A percentile compares a stretch with the other conserved stretches of the same genome.
phyloP scores from a whole-genome alignment of 2,797 vertebrate species.

The Melanotaenia nigrans region DNA sequence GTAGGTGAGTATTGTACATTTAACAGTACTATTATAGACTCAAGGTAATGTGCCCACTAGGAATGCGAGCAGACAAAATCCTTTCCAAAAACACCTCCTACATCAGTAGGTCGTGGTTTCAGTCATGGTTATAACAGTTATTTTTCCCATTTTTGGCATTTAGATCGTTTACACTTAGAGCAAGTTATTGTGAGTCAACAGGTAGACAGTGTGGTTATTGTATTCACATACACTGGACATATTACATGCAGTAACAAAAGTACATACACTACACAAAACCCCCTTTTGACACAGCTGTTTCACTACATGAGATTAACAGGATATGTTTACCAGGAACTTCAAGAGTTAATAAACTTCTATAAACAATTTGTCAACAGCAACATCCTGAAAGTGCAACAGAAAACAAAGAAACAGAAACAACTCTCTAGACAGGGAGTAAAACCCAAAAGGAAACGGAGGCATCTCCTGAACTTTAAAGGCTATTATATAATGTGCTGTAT shows the following conservation, averaged over 20 bases:
- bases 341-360: no score
- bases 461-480: background rate
- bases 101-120: slow-evolving; percentile 13
- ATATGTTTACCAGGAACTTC: background rate
- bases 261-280: background rate
- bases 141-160: slow-evolving; percentile 35
- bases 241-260: no score
- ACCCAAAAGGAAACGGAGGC: background rate
- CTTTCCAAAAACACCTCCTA: slow-evolving; percentile 31
- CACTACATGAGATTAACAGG: background rate
- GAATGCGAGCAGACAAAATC: slow-evolving; percentile 25
- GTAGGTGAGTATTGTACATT: slow-evolving; percentile 19
- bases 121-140: slow-evolving; percentile 2
- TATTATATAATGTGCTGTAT: background rate
- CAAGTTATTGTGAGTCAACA: slow-evolving; percentile 32
- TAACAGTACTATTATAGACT: slow-evolving; percentile 18
- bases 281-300: fast-evolving
- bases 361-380: background rate
- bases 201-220: slow-evolving; percentile 16
- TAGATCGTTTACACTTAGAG: background rate
- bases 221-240: background rate
- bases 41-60: slow-evolving; percentile 36
- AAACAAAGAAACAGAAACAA: background rate
- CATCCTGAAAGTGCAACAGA: background rate
- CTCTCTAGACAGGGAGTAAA: no score